phyloP scores from a whole-genome alignment of 2,113 vertebrate species.

The Trachemys scripta region DNA sequence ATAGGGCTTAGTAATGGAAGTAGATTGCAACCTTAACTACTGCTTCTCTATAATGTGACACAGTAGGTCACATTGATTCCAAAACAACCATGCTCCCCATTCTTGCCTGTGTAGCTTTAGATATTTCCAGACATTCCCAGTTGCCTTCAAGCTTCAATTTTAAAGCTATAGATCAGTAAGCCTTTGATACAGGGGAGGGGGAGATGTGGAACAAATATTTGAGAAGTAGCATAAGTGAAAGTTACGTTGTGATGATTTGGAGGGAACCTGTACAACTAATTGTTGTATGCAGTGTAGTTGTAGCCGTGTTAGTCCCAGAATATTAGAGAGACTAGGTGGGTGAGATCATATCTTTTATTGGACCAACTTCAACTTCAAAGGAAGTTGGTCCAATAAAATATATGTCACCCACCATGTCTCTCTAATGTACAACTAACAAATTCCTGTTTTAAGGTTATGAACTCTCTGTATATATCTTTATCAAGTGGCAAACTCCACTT shows the following conservation, averaged over 20 bases:
- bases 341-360: background rate
- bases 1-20: background rate
- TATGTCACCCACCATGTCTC: background rate
- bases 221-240: background rate
- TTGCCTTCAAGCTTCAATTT: background rate
- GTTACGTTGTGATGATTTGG: background rate
- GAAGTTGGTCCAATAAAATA: no score
- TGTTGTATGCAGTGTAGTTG: background rate
- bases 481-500: background rate
- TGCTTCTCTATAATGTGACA: constrained; percentile 4
- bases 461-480: background rate
- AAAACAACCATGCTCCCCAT: background rate
- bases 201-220: background rate
- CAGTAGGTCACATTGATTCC: background rate
- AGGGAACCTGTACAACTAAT: background rate
- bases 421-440: background rate
- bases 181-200: background rate
- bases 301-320: background rate
- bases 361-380: no score
- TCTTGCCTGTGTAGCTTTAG: constrained; percentile 20
- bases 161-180: background rate
- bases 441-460: background rate
- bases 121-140: background rate
- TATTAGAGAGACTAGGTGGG: background rate
- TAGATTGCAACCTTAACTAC: background rate